Evolutionary conservation across 2,888 invertebrate genomes (phyloP), one percentile per base, ranked within the genome.

Genomic region (Chironomus tentans): DNA sequence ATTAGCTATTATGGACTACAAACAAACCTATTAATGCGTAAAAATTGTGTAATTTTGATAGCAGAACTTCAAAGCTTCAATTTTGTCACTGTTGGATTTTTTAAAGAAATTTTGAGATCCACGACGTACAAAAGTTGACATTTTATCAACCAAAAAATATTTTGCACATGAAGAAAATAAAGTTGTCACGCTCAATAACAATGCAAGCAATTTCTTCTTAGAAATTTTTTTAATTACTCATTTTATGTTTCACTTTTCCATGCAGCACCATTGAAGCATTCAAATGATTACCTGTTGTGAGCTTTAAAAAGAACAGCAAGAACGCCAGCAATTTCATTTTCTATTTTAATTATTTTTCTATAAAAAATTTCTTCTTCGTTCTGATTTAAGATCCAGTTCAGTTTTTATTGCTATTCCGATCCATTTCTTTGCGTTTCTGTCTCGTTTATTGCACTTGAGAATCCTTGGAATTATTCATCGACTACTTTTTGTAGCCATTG

Each of bases 201-300:
- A 38, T 38, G 7, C 38, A 38, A 38, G 38, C 38, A 38, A 38
- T 38, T 38, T 38, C 38, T 38, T 38, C 38, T 38, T 38, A 38
- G 38, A 38, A 38, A 38, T 10, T 38, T 38, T 15, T 56, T 56
- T 56, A 56, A 56, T 56, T 3, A 15, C 18, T 22, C 3, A n/a
- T 50, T 15, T 50, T 50, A 13, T 13, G 15, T 22, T 62, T 13
- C 65, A 24, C 65, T 21, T 65, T 65, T 65, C 5, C 10, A 68
- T 68, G 24, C 4, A 68, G n/a, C 7, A 21, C 38, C n/a, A 68
- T 28, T n/a, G 10, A 28, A 65, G n/a, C 38, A 68, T n/a, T 22
- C n/a, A 13, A 18, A 47, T 70, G 21, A 24, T 71, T 71, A 71
- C 71, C 71, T 71, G 71, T 56, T 22, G 71, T 50, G 15, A 71